Conservation (phyloP, 1,140 invertebrate genomes). For the Lepidurus couesii region DNA sequence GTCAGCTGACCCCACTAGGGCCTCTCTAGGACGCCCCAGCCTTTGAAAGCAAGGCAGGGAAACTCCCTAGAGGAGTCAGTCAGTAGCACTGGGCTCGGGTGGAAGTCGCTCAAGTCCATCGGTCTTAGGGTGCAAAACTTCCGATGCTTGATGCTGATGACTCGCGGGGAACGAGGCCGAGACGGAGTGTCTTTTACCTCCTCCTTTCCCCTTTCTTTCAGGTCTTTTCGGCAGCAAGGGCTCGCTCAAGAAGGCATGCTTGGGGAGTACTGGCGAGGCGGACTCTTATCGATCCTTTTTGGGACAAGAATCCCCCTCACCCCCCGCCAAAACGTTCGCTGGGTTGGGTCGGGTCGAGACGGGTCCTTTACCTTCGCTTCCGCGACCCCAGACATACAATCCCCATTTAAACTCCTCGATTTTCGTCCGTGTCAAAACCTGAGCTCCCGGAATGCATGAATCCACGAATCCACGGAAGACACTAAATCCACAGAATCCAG, state of each 20-base stretch:
- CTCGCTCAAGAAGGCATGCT: background rate
- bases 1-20: background rate
- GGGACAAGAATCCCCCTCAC: background rate
- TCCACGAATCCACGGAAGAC: no score
- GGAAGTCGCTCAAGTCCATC: conserved; percentile 4
- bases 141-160: background rate
- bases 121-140: background rate
- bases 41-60: background rate
- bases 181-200: background rate
- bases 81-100: background rate
- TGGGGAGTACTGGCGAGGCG: background rate
- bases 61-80: background rate
- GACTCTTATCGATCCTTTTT: background rate
- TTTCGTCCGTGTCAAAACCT: background rate
- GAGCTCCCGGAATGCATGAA: background rate
- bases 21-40: background rate
- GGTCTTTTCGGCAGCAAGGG: background rate
- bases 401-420: background rate
- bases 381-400: conserved; percentile 2
- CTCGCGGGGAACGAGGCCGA: background rate
- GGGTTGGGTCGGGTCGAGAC: no score
- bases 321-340: background rate
- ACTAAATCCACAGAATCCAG: no score
- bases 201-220: background rate
- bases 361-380: background rate